Evolutionary conservation across 2,797 vertebrate species (phyloP), one percentile per base, ranked within the genome.

Genomic region (Enteromius fasciolatus): DNA sequence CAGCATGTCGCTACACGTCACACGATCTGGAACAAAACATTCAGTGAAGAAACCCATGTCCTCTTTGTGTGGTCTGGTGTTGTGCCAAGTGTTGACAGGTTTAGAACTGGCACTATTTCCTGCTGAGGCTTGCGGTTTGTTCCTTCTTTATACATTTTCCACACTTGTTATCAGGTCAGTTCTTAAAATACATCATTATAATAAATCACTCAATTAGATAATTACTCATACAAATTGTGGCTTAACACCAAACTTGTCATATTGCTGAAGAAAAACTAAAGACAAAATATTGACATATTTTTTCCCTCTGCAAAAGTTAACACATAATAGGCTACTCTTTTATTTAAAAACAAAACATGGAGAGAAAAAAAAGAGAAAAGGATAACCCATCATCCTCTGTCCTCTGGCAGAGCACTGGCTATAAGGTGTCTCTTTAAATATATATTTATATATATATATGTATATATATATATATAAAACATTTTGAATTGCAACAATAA

Each of bases 11-110:
- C 80, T 80, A 87, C 86, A 87, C 72, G 77, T 87, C 84, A 87
- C 84, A 87, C 79, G 83, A 80, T 86, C 84, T 44, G 80, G 77
- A 81, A 87, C 84, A 86, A 87, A 87, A 86, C 76, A 75, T 67
- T 82, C n/a, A 63, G 61, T 76, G 82, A 73, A 74, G 82, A 86
- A 87, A 81, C 73, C 76, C 87, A 84, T 86, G 83, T 87, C 77
- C 59, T 87, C 86, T 84, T 86, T 87, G 86, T 87, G 78, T 84
- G 82, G 80, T 76, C 86, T 86, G 84, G 86, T 84, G 77, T 83
- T 80, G 86, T 81, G 84, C 82, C 86, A 87, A 87, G 76, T 80
- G 82, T 84, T 85, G 81, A 83, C 86, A 76, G 79, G 82, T 82
- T 81, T 79, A 81, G 57, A 84, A 81, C 80, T 48, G 41, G 54